phyloP scores from a whole-genome alignment of 2,797 vertebrate species.

The Thripadectes ignobilis region DNA sequence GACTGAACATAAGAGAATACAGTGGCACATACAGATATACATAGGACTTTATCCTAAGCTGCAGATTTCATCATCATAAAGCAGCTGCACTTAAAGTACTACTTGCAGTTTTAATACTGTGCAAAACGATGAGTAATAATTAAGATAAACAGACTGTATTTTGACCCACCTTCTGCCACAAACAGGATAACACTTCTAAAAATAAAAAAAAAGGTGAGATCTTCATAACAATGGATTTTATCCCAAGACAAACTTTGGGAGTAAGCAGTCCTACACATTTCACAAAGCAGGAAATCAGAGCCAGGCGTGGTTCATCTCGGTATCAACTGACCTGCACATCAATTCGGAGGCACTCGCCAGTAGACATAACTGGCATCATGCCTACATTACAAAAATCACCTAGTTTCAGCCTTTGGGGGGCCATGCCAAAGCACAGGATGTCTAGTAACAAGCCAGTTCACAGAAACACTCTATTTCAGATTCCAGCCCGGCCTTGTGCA shows the following conservation, averaged over 20 bases:
- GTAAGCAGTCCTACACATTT: neutral
- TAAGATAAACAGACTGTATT: neutral
- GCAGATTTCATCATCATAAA: neutral
- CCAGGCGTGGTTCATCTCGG: neutral
- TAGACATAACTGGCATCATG: neutral
- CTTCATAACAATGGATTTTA: neutral
- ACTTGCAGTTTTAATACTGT: neutral
- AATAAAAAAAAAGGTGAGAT: neutral
- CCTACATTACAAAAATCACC: neutral
- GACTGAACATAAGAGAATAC: neutral
- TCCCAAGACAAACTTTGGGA: neutral
- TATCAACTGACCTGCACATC: neutral
- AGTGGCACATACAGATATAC: neutral
- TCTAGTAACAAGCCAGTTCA: neutral
- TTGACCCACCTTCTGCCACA: neutral
- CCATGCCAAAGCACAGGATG: neutral
- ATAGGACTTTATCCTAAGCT: neutral
- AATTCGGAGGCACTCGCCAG: neutral
- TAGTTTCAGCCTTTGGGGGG: neutral
- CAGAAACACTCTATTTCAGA: neutral
- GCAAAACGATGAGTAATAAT: neutral
- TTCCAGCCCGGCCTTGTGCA: neutral
- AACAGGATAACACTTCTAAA: neutral
- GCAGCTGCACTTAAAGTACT: neutral
- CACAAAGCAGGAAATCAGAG: neutral